These are phyloP conservation scores for Eubucco bourcierii DNA, from an alignment of 2,113 vertebrate genomes.

Conservation along the genomic window DNA sequence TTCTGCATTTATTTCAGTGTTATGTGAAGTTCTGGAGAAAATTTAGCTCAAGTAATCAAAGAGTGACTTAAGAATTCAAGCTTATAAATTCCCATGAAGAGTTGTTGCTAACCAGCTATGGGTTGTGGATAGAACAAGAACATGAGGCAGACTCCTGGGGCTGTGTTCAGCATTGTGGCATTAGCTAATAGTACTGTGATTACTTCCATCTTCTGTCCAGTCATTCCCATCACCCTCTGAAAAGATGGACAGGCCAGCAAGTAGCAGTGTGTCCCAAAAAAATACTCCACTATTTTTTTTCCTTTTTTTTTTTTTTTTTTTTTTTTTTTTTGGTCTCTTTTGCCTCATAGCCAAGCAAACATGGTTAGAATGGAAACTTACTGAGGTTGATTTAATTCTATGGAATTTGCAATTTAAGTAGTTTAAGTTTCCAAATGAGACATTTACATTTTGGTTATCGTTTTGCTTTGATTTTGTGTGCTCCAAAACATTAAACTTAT, in stretches of 20 bases:
- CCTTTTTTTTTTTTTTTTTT: background rate
- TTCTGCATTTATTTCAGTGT: background rate
- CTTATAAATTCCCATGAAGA: background rate
- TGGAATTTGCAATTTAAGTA: background rate
- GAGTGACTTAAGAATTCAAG: background rate
- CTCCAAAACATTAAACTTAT: background rate
- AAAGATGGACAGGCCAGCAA: background rate
- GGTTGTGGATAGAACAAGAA: background rate
- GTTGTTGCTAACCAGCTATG: background rate
- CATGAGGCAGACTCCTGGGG: background rate
- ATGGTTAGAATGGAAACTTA: background rate
- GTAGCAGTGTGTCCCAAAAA: background rate
- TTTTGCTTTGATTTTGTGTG: background rate
- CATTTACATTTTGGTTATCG: background rate
- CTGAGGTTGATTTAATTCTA: background rate
- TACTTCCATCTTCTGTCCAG: background rate
- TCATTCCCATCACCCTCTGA: background rate
- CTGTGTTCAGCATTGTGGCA: background rate
- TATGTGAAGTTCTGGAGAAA: background rate
- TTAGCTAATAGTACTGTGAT: background rate
- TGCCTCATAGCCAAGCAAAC: background rate
- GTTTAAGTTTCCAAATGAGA: background rate
- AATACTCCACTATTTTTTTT: too few relatives aligned
- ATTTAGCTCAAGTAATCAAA: background rate
- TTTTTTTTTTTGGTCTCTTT: background rate